Conservation (phyloP, 2,888 invertebrate species). For the Megamerina dolium region DNA sequence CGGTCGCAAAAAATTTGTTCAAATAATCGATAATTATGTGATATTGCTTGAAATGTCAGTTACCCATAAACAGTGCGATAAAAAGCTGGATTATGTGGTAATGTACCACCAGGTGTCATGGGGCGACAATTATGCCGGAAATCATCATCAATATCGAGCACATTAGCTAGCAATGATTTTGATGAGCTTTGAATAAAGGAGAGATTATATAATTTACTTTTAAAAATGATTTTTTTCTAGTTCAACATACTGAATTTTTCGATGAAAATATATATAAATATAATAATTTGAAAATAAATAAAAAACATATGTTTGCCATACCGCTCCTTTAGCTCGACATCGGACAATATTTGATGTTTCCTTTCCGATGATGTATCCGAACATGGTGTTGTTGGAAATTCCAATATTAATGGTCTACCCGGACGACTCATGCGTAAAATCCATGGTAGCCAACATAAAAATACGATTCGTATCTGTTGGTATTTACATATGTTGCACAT, state of each 20-base stretch:
- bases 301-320: slow-evolving; percentile 18
- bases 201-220: not conserved
- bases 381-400: slow-evolving; percentile 52
- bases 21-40: not conserved
- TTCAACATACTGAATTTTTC: too few relatives aligned
- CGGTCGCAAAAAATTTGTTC: not conserved
- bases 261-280: not conserved
- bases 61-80: slow-evolving; percentile 73
- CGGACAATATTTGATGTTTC: slow-evolving; percentile 70
- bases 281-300: not conserved
- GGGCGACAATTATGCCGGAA: slow-evolving; percentile 75
- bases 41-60: slow-evolving; percentile 17
- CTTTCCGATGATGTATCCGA: slow-evolving; percentile 58
- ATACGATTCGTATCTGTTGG: slow-evolving; percentile 75
- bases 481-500: not conserved
- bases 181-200: slow-evolving; percentile 69
- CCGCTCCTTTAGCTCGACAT: slow-evolving; percentile 80
- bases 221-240: too few relatives aligned
- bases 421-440: slow-evolving; percentile 86
- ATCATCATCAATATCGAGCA: slow-evolving; percentile 96
- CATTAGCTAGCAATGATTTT: slow-evolving; percentile 92
- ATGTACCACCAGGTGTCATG: slow-evolving; percentile 57
- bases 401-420: slow-evolving; percentile 53
- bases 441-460: slow-evolving; percentile 97
- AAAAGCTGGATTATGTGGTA: slow-evolving; percentile 58